phyloP scores from a whole-genome alignment of 1,140 invertebrate species.

The Drosophila nigromelanica region DNA sequence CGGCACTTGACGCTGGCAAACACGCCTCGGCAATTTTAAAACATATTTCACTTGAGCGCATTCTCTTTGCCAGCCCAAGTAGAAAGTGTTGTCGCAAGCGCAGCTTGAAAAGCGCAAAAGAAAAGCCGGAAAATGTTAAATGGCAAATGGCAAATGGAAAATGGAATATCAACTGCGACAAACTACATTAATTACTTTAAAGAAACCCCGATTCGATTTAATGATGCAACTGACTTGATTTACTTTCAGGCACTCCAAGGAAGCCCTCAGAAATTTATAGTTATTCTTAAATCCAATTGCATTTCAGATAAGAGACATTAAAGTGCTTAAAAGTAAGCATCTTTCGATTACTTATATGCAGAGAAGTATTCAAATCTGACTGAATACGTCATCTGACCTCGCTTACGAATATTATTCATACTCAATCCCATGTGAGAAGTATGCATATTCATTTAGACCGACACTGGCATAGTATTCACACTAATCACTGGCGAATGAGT shows the following conservation, averaged over 20 bases:
- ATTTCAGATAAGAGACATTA: too few species aligned
- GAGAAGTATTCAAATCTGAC: too few species aligned
- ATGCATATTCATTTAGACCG: too few species aligned
- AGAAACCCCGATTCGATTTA: not conserved
- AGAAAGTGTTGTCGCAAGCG: conserved; percentile 43
- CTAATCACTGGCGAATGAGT: too few species aligned
- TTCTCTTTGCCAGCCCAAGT: conserved; percentile 25
- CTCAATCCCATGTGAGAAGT: too few species aligned
- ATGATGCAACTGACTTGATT: conserved; percentile 15
- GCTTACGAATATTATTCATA: too few species aligned
- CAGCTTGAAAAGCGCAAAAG: not conserved
- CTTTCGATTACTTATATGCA: too few species aligned
- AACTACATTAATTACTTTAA: conserved; percentile 44
- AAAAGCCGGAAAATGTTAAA: conserved; percentile 3
- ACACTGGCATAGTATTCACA: too few species aligned
- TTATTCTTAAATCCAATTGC: too few species aligned
- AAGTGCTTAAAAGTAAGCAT: too few species aligned
- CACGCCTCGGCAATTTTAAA: conserved; percentile 78
- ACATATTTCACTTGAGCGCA: conserved; percentile 72
- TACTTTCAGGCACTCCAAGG: not conserved
- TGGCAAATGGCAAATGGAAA: conserved; percentile 5
- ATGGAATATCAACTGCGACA: conserved; percentile 25
- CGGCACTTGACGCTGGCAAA: conserved; percentile 56
- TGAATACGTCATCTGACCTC: too few species aligned
- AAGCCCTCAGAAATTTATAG: too few species aligned